These are phyloP conservation scores for Patella depressa DNA, from an alignment of 2,888 invertebrate genomes.

Conservation along the genomic window DNA sequence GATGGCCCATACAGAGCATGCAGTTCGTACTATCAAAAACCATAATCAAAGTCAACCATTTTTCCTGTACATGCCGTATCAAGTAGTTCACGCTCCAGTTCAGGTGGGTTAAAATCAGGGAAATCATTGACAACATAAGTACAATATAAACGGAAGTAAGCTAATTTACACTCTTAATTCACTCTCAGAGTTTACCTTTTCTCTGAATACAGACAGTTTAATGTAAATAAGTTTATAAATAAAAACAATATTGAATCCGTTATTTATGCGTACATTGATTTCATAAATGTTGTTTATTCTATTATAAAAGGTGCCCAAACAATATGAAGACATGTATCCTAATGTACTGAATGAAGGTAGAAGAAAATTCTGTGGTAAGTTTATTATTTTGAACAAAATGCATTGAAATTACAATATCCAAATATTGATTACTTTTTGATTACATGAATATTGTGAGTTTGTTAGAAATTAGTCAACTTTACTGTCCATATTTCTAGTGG, in stretches of 20 bases:
- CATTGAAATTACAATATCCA: too few species aligned
- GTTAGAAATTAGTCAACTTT: too few species aligned
- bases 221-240: too few species aligned
- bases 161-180: too few species aligned
- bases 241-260: too few species aligned
- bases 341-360: slow-evolving; percentile 36
- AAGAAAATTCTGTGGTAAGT: slow-evolving; percentile 39
- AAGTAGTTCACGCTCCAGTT: slow-evolving; percentile 9
- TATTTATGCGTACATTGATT: neutral
- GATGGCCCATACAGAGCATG: neutral
- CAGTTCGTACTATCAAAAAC: neutral
- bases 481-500: too few species aligned
- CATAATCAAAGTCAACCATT: slow-evolving; percentile 13
- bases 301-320: slow-evolving; percentile 38
- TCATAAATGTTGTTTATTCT: neutral
- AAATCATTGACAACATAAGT: neutral
- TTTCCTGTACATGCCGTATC: slow-evolving; percentile 7
- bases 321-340: slow-evolving; percentile 44
- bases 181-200: too few species aligned
- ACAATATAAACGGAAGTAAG: neutral
- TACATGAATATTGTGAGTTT: too few species aligned
- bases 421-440: too few species aligned
- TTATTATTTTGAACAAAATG: too few species aligned
- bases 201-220: too few species aligned
- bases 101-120: neutral